Percentiles rank a stretch among this genome's conserved stretches.
Conservation (phyloP, 2,888 invertebrate species). For the Dichetophora obliterata region DNA sequence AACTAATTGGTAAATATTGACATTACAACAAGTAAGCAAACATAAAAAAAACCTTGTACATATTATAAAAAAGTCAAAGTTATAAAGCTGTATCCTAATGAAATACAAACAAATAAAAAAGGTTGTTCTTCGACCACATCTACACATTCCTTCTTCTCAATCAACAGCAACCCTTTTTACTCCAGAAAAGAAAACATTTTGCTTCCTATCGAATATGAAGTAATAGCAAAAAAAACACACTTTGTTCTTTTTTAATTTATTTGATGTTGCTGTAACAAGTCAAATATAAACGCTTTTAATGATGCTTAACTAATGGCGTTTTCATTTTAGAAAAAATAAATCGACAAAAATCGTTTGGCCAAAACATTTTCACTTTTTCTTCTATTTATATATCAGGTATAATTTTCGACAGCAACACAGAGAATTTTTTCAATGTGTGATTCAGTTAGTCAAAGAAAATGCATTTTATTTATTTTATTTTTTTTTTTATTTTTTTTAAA, state of each 20-base stretch:
- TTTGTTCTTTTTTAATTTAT: conserved; percentile 40
- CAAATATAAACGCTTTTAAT: conserved; percentile 44
- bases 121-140: conserved; percentile 33
- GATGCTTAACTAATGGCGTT: not conserved
- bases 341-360: not conserved
- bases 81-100: conserved; percentile 63
- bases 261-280: conserved; percentile 47
- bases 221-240: not conserved
- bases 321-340: not conserved
- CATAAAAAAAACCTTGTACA: not conserved
- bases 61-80: conserved; percentile 24
- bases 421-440: too few relatives aligned
- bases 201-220: not conserved
- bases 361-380: too few relatives aligned
- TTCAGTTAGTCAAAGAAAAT: too few relatives aligned
- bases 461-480: too few relatives aligned
- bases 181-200: not conserved
- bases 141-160: not conserved
- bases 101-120: conserved; percentile 62
- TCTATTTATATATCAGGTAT: too few relatives aligned
- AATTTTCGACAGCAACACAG: too few relatives aligned
- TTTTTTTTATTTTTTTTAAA: too few relatives aligned
- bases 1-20: conserved; percentile 55
- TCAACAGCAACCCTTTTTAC: not conserved
- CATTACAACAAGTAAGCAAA: conserved; percentile 38